Evolutionary conservation across 2,113 vertebrate species (phyloP), one percentile per base, ranked within the genome.

Genomic region (Hypanus sabinus): DNA sequence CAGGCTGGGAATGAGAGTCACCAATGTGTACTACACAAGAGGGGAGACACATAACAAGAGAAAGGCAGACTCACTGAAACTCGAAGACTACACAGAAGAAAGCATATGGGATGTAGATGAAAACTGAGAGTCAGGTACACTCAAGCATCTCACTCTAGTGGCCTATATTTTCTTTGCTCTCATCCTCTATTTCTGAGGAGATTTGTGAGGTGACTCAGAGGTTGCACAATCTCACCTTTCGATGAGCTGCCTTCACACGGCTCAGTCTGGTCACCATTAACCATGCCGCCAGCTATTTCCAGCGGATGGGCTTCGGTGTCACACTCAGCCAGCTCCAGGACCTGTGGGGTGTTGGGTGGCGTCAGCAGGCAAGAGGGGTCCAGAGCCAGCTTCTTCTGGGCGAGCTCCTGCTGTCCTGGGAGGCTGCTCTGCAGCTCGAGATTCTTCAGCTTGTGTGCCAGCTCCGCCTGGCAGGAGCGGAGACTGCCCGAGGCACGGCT

Each of bases 351-450:
- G 95, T 96, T 96, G 18, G 97, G 96, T 3, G 96, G 96, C 6
- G 96, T 97, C 79, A 97, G 95, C 60, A 97, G 96, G 93, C 96
- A 96, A 4, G 95, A 95, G 0, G 96, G 94, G 83, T 97, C 96
- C 94, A 95, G 94, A 6, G 94, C 88, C 0, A 95, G 94, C 83
- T 93, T 94, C 65, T 95, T 95, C 2, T 3, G n/a, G 38, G 95
- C 94, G 65, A 36, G 94, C 24, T 95, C 94, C 0, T 33, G 73
- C 14, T 95, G 95, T 76, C 94, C 96, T 0, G 95, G 95, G 8
- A 97, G 95, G 75, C 94, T 73, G 81, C 55, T 94, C 94, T 96
- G 96, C 9, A 96, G 95, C 95, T 97, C 96, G 3, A 97, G 95
- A 85, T 94, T 94, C 95, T 94, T 95, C 9, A 97, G 95, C 92